Evolutionary conservation across 2,113 vertebrate species (phyloP).

Genomic region (Chloropsis hardwickii): DNA sequence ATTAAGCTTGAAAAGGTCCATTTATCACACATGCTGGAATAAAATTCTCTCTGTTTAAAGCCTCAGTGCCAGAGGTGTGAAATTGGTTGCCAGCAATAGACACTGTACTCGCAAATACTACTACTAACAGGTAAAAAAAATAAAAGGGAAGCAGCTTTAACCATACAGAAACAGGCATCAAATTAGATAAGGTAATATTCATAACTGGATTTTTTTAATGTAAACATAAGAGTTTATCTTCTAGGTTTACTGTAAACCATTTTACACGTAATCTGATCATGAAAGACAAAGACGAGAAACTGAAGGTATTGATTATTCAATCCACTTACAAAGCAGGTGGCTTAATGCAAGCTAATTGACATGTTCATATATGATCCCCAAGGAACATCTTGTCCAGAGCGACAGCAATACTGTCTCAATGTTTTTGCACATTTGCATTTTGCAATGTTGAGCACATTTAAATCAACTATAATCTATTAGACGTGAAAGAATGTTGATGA

Average conservation of each 20-base stretch:
- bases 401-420: conserved; percentile 70
- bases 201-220: conserved; percentile 31
- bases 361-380: conserved; percentile 72
- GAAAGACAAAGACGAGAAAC: conserved; percentile 77
- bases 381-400: conserved; percentile 68
- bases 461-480: conserved; percentile 69
- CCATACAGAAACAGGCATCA: conserved; percentile 36
- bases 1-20: neutral
- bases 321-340: conserved; percentile 79
- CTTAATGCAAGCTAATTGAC: conserved; percentile 77
- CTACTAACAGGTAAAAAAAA: neutral
- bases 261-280: conserved; percentile 47
- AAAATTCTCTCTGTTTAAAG: neutral
- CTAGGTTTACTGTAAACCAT: conserved; percentile 53
- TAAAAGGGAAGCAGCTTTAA: conserved; percentile 25
- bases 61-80: neutral
- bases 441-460: conserved; percentile 69
- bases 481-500: conserved; percentile 55
- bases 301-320: conserved; percentile 77
- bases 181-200: neutral
- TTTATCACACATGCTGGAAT: neutral
- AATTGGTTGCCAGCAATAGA: conserved; percentile 10
- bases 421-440: conserved; percentile 56
- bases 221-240: conserved; percentile 41
- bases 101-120: conserved; percentile 16